Evolutionary conservation across 1,140 invertebrate species (phyloP).

Genomic region (Cydia strobilella): DNA sequence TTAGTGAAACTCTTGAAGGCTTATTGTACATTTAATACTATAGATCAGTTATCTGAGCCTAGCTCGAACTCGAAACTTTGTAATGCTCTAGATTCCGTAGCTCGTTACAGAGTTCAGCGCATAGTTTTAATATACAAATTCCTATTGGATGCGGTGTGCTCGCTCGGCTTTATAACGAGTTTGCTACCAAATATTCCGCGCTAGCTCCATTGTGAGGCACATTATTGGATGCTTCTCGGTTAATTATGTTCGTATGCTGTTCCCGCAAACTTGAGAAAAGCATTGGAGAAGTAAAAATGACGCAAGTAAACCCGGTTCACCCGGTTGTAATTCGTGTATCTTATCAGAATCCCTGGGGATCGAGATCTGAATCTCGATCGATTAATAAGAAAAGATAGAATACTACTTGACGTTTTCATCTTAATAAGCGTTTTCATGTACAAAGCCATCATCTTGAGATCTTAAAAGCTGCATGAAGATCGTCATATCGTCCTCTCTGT

Average conservation of each 20-base stretch:
- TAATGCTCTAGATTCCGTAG: background rate
- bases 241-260: background rate
- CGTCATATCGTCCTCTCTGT: too few relatives aligned
- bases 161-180: background rate
- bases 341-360: too few relatives aligned
- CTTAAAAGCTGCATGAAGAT: too few relatives aligned
- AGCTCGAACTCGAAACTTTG: background rate
- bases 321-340: too few relatives aligned
- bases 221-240: background rate
- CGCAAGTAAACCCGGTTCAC: too few relatives aligned
- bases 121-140: constrained; percentile 19
- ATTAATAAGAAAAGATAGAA: too few relatives aligned
- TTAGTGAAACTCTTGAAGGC: constrained; percentile 7
- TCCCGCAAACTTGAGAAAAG: background rate
- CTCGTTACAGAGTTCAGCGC: background rate
- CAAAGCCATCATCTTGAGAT: too few relatives aligned
- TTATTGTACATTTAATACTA: background rate
- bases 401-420: too few relatives aligned
- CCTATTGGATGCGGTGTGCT: constrained; percentile 3
- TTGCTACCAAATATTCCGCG: background rate
- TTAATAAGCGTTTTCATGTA: too few relatives aligned
- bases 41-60: background rate
- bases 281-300: background rate
- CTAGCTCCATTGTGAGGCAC: background rate
- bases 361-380: too few relatives aligned